Percentiles rank a stretch among this genome's conserved stretches.
Evolutionary conservation across 2,888 invertebrate genomes (phyloP).

Genomic region (Cheilosia soror): DNA sequence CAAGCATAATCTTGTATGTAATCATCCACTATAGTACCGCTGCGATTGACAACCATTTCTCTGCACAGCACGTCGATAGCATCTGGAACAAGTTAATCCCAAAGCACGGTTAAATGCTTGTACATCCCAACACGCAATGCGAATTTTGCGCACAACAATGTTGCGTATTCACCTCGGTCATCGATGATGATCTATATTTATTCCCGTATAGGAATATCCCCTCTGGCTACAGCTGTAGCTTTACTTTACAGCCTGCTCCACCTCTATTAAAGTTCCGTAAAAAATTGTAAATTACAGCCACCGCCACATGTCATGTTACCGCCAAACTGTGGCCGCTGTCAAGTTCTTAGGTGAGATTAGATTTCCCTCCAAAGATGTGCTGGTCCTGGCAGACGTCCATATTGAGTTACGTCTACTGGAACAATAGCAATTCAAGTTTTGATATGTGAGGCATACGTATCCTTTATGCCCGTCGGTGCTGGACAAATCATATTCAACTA

Average conservation of each 20-base stretch:
- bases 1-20: background rate
- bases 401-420: slow-evolving; percentile 33
- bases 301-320: slow-evolving; percentile 35
- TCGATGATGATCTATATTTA: slow-evolving; percentile 46
- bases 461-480: background rate
- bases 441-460: background rate
- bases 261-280: slow-evolving; percentile 5
- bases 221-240: background rate
- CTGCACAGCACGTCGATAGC: slow-evolving; percentile 13
- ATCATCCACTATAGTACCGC: background rate
- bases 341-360: slow-evolving; percentile 8
- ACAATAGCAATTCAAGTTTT: slow-evolving; percentile 36
- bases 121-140: slow-evolving; percentile 47
- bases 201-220: slow-evolving; percentile 7
- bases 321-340: slow-evolving; percentile 25
- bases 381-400: background rate
- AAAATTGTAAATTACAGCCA: slow-evolving; percentile 47
- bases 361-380: slow-evolving; percentile 25
- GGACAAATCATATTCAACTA: slow-evolving; percentile 26
- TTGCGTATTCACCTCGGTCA: slow-evolving; percentile 20
- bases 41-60: slow-evolving; percentile 38
- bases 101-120: slow-evolving; percentile 15
- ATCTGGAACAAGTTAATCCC: slow-evolving; percentile 50
- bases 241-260: background rate
- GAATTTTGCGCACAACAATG: slow-evolving; percentile 31